Evolutionary conservation across 2,113 vertebrate genomes (phyloP).

Genomic region (Puntigrus tetrazona): DNA sequence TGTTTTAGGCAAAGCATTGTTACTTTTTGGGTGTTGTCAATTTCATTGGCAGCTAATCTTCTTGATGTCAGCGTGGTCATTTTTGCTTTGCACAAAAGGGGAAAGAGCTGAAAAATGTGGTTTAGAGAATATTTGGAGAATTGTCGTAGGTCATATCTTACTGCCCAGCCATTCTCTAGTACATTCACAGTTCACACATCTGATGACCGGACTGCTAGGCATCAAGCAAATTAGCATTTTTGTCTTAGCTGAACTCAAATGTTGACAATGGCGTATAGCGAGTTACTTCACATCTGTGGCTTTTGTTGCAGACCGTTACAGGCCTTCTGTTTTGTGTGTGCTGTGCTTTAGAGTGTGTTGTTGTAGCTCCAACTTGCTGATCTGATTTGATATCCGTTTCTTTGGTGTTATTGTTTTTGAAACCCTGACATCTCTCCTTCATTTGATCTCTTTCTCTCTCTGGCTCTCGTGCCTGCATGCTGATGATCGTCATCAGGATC

Average conservation of each 20-base stretch:
- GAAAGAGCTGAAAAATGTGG: neutral
- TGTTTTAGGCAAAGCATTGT: neutral
- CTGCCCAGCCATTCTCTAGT: neutral
- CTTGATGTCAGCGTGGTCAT: neutral
- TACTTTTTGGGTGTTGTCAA: neutral
- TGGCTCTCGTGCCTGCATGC: slow-evolving; percentile 7
- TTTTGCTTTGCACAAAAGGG: neutral
- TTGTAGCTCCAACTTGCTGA: neutral
- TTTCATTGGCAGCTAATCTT: neutral
- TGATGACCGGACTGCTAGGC: neutral
- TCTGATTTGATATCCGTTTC: slow-evolving; percentile 16
- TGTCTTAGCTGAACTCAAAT: too few relatives aligned
- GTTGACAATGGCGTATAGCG: neutral
- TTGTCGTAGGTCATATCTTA: too few relatives aligned
- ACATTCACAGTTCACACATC: neutral
- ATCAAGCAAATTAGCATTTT: neutral
- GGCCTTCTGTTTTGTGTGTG: neutral
- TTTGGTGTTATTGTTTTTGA: slow-evolving; percentile 4
- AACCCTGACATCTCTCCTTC: slow-evolving; percentile 27
- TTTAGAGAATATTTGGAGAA: neutral
- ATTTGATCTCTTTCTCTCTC: slow-evolving; percentile 27
- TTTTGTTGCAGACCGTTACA: neutral
- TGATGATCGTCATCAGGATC: slow-evolving; percentile 32
- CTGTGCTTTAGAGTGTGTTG: neutral
- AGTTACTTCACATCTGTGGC: neutral